A percentile compares a stretch with the other conserved stretches of the same genome.
Evolutionary conservation across 2,888 invertebrate genomes (phyloP).

Genomic region (Nematopogon swammerdamellus): DNA sequence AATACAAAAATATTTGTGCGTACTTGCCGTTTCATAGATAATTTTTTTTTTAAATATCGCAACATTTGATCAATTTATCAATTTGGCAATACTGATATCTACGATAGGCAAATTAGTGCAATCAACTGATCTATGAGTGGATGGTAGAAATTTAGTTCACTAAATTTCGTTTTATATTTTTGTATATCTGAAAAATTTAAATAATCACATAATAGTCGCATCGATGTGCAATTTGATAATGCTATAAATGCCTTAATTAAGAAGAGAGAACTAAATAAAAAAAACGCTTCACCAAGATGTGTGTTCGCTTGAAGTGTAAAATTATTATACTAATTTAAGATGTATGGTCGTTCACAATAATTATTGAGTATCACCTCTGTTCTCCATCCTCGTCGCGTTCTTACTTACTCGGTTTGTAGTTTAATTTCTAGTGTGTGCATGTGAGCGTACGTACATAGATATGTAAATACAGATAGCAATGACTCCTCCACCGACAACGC

Average conservation of each 20-base stretch:
- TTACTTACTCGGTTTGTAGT: not conserved
- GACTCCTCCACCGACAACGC: no score
- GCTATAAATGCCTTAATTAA: not conserved
- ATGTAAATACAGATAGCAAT: no score
- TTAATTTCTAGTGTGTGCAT: not conserved
- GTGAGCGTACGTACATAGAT: not conserved
- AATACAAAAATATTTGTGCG: no score
- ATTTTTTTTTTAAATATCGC: no score
- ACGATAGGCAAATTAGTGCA: no score
- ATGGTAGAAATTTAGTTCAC: no score
- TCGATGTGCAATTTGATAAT: constrained; percentile 43
- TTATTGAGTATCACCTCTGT: not conserved
- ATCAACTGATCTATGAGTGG: no score
- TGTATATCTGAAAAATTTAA: constrained; percentile 52
- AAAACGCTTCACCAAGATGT: constrained; percentile 14
- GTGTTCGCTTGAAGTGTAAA: constrained; percentile 37
- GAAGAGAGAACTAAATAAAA: not conserved
- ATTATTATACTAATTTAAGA: constrained; percentile 22
- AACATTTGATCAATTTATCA: no score
- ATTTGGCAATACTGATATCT: no score
- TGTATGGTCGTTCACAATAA: not conserved
- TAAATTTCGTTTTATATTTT: constrained; percentile 50
- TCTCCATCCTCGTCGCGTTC: not conserved
- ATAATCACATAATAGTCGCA: constrained; percentile 50
- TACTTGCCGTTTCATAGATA: no score